Conservation (phyloP, 2,888 invertebrate genomes). For the Pimpla rufipes region DNA sequence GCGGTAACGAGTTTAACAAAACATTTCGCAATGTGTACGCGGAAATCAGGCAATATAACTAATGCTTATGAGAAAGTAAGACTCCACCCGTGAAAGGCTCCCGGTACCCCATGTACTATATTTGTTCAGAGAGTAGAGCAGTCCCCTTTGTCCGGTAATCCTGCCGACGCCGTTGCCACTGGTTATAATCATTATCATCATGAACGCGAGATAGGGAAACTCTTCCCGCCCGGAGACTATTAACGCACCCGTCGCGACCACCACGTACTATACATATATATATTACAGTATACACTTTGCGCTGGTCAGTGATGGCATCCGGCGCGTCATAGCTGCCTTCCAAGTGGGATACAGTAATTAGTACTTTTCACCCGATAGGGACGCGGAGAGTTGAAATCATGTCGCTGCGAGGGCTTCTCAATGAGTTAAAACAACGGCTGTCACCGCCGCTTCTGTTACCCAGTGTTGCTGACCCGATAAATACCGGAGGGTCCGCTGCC, state of each 20-base stretch:
- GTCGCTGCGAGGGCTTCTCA: constrained; percentile 25
- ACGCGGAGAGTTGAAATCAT: constrained; percentile 43
- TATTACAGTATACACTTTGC: constrained; percentile 41
- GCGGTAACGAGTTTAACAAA: neutral
- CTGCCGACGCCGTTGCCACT: constrained; percentile 42
- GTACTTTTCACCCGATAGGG: constrained; percentile 43
- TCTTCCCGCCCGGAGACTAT: constrained; percentile 48
- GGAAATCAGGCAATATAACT: constrained; percentile 5
- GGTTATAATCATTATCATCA: constrained; percentile 52
- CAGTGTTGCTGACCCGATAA: neutral
- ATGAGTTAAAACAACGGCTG: constrained; percentile 36
- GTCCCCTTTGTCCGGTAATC: constrained; percentile 45
- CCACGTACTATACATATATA: neutral
- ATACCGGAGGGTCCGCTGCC: constrained; percentile 1
- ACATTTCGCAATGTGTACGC: neutral
- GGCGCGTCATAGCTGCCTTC: constrained; percentile 34
- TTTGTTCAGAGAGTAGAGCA: constrained; percentile 25
- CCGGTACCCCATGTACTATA: constrained; percentile 13
- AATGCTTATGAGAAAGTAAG: constrained; percentile 34
- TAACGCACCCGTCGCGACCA: constrained; percentile 35
- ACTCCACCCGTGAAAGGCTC: constrained; percentile 29
- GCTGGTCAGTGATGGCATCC: constrained; percentile 64
- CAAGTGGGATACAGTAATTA: constrained; percentile 60
- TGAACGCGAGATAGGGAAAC: constrained; percentile 31
- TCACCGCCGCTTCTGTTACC: constrained; percentile 3